Evolutionary conservation across 2,888 invertebrate genomes (phyloP).

Genomic region (Drosophila peninsularis): DNA sequence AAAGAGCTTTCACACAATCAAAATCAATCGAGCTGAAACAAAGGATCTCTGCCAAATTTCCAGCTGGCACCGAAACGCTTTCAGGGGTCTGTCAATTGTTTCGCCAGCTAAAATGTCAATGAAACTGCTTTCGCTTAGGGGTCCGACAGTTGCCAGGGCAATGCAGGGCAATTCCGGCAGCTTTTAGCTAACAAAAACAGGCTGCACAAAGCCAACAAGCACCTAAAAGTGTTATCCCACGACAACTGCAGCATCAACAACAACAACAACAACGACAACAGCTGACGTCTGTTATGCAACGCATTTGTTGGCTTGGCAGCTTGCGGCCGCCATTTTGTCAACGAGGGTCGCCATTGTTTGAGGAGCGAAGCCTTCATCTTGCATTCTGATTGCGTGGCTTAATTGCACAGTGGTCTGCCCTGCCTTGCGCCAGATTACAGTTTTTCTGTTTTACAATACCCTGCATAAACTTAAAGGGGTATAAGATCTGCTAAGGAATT

Average conservation of each 20-base stretch:
- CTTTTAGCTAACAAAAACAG: conserved; percentile 41
- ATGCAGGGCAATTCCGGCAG: conserved; percentile 18
- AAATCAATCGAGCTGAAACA: conserved; percentile 3
- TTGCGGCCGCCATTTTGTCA: conserved; percentile 71
- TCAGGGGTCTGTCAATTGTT: conserved; percentile 3
- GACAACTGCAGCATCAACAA: conserved; percentile 20
- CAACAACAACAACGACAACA: conserved; percentile 20
- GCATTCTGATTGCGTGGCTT: conserved; percentile 76
- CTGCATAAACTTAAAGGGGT: background rate
- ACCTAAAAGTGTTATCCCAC: conserved; percentile 51
- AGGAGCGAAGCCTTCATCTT: conserved; percentile 72
- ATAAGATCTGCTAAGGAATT: too few relatives aligned
- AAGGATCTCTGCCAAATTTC: conserved; percentile 4
- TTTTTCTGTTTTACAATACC: background rate
- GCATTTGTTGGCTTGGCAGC: conserved; percentile 71
- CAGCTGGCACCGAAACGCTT: background rate
- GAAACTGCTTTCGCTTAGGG: background rate
- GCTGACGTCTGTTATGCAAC: conserved; percentile 46
- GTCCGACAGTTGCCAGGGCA: conserved; percentile 18
- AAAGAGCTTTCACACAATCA: background rate
- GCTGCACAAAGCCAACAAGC: conserved; percentile 29
- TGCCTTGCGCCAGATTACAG: conserved; percentile 49
- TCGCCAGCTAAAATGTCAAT: conserved; percentile 2
- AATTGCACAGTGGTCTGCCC: conserved; percentile 58
- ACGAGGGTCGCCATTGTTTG: conserved; percentile 58